Conservation (phyloP, 2,113 vertebrate species). For the Riparia riparia region DNA sequence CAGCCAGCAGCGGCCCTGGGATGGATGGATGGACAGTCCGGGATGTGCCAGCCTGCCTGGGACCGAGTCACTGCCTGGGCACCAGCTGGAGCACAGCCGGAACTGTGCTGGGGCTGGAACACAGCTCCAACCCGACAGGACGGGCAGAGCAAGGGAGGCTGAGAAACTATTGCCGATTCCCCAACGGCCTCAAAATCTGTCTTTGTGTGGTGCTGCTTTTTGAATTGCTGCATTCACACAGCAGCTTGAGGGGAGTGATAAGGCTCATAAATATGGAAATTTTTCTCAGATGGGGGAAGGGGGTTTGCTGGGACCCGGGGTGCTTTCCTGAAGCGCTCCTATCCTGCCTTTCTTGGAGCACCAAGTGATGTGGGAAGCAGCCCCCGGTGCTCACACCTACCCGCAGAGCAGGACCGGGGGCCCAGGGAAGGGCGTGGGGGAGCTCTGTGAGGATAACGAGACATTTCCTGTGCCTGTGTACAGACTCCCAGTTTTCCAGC, state of each 20-base stretch:
- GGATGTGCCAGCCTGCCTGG: background rate
- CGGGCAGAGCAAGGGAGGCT: background rate
- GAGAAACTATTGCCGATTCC: slow-evolving; percentile 11
- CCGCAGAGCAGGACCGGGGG: background rate
- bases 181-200: background rate
- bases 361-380: background rate
- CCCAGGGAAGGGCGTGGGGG: rapidly evolving
- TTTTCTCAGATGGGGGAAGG: background rate
- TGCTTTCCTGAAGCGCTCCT: background rate
- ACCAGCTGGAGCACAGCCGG: background rate
- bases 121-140: background rate
- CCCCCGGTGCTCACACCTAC: rapidly evolving
- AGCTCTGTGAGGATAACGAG: background rate
- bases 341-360: background rate
- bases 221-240: background rate
- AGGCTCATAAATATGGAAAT: slow-evolving; percentile 60
- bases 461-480: background rate
- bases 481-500: background rate
- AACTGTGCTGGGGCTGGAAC: background rate
- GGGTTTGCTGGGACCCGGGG: background rate
- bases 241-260: slow-evolving; percentile 65
- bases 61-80: background rate
- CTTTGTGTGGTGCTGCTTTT: slow-evolving; percentile 27
- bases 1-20: rapidly evolving
- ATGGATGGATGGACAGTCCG: no score